Evolutionary conservation across 2,888 invertebrate genomes (phyloP).

Genomic region (Vesta saturnalis): DNA sequence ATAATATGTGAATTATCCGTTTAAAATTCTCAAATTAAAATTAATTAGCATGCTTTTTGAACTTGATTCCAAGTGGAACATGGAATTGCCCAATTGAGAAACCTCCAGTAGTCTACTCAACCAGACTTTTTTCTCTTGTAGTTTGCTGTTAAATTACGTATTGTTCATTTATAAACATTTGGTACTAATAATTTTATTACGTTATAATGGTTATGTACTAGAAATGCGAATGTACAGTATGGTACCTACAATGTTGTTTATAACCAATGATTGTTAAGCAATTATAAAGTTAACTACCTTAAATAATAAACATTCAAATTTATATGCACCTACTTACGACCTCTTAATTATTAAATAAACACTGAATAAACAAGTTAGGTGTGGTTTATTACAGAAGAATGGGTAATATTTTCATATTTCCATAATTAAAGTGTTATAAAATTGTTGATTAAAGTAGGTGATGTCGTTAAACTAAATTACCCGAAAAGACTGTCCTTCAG

Average conservation of each 20-base stretch:
- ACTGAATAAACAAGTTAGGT: background rate
- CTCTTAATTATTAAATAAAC: constrained; percentile 4
- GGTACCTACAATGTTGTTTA: constrained; percentile 11
- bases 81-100: too few relatives aligned
- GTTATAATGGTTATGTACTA: background rate
- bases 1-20: constrained; percentile 27
- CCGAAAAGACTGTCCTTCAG: too few relatives aligned
- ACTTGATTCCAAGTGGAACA: constrained; percentile 23
- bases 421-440: too few relatives aligned
- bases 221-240: background rate
- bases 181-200: background rate
- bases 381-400: too few relatives aligned
- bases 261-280: constrained; percentile 9
- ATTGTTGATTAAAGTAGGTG: too few relatives aligned
- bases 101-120: too few relatives aligned
- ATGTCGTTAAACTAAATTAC: too few relatives aligned
- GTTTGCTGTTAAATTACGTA: background rate
- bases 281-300: constrained; percentile 15
- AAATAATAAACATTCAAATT: constrained; percentile 3
- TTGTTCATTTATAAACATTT: background rate
- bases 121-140: too few relatives aligned
- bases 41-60: constrained; percentile 26
- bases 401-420: too few relatives aligned
- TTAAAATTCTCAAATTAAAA: constrained; percentile 26
- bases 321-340: constrained; percentile 1